Conservation (phyloP, 2,888 invertebrate species). For the Leucophenga maculata region DNA sequence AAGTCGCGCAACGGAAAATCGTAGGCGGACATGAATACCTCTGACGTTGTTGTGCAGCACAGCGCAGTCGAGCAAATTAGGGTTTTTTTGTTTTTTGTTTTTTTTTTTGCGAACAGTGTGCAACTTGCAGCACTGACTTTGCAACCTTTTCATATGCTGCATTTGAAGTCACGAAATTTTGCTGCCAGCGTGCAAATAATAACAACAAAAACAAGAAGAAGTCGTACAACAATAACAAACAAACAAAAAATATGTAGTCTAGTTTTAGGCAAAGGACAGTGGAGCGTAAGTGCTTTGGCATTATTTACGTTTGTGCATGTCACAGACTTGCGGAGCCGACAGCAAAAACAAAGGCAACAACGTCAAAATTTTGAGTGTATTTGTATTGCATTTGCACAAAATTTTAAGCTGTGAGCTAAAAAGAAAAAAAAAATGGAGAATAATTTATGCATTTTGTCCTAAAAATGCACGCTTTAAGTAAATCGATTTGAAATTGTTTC, state of each 20-base stretch:
- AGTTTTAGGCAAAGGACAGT: constrained; percentile 47
- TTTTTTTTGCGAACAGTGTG: constrained; percentile 26
- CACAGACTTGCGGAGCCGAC: constrained; percentile 49
- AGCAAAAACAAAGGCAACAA: no score
- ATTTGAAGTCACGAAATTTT: constrained; percentile 49
- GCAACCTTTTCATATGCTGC: constrained; percentile 24
- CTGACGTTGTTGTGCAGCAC: constrained; percentile 35
- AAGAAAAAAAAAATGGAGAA: no score
- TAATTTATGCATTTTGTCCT: no score
- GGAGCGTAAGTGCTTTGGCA: not conserved
- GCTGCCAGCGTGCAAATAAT: constrained; percentile 40
- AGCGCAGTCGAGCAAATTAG: constrained; percentile 48
- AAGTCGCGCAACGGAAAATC: constrained; percentile 17
- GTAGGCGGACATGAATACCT: constrained; percentile 49
- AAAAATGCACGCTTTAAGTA: no score
- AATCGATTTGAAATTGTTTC: no score
- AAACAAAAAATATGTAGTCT: constrained; percentile 52
- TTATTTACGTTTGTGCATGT: constrained; percentile 29
- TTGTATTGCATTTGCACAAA: no score
- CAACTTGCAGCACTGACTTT: constrained; percentile 19
- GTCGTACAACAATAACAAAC: constrained; percentile 27
- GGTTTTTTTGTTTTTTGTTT: constrained; percentile 18
- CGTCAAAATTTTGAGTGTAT: no score
- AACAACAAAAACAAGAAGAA: constrained; percentile 22
- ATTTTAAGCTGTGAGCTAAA: no score